Evolutionary conservation across 92 coral and sea anemone genomes (phyloP).

Genomic region (Scolanthus callimorphus): DNA sequence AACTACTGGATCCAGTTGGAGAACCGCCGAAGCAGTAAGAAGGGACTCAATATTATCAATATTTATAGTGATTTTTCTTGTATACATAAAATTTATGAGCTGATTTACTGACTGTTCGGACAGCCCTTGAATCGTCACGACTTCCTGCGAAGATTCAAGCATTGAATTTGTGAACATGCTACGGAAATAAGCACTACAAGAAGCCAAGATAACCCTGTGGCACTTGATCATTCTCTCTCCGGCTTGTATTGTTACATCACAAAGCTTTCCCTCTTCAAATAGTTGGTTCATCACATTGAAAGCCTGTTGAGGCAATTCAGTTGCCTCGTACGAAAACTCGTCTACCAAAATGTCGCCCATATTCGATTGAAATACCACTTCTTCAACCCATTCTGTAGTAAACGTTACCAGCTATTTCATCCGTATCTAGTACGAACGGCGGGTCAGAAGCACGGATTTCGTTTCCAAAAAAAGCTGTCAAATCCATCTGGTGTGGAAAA

Average conservation of each 20-base stretch:
- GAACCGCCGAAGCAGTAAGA: constrained; percentile 83
- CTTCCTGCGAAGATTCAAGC: constrained; percentile 76
- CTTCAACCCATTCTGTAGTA: too few relatives aligned
- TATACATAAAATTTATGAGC: constrained; percentile 77
- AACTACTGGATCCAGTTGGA: constrained; percentile 88
- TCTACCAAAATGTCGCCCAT: constrained; percentile 87
- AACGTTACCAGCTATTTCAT: too few relatives aligned
- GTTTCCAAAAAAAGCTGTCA: too few relatives aligned
- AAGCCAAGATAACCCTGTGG: constrained; percentile 91
- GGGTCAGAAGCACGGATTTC: too few relatives aligned
- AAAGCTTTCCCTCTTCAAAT: constrained; percentile 75
- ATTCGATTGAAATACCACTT: too few relatives aligned
- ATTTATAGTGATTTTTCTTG: constrained; percentile 79
- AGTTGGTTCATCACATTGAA: constrained; percentile 68
- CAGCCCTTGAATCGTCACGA: constrained; percentile 78
- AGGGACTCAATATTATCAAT: constrained; percentile 87
- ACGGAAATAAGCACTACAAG: constrained; percentile 91
- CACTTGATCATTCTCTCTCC: constrained; percentile 81
- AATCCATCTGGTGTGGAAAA: too few relatives aligned
- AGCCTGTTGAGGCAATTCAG: constrained; percentile 57
- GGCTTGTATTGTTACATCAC: constrained; percentile 79
- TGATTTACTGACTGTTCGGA: constrained; percentile 82
- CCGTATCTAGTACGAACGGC: too few relatives aligned
- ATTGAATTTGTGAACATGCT: constrained; percentile 95
- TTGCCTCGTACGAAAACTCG: constrained; percentile 65